These are phyloP conservation scores for Tiliacea citrago DNA, from an alignment of 2,888 invertebrate species.

Conservation along the genomic window DNA sequence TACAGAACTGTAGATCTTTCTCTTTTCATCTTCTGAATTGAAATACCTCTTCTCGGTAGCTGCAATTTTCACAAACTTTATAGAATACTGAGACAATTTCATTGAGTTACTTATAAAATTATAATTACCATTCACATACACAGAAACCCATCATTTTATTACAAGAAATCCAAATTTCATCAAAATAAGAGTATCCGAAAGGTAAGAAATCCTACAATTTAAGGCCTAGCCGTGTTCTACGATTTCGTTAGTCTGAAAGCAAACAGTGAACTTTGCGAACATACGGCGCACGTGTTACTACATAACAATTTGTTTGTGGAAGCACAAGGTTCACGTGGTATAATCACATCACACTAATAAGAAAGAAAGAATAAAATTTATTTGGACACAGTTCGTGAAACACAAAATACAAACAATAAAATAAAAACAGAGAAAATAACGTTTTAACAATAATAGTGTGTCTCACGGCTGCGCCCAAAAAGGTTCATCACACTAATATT, in stretches of 20 bases:
- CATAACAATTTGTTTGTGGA: slow-evolving; percentile 51
- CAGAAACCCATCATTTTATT: not conserved
- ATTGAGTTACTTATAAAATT: not conserved
- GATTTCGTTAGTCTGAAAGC: slow-evolving; percentile 29
- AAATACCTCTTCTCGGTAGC: not conserved
- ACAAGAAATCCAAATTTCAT: not conserved
- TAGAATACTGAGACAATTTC: not conserved
- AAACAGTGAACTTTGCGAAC: slow-evolving; percentile 42
- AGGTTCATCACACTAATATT: too few species aligned
- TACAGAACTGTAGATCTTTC: too few species aligned
- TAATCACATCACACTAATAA: too few species aligned
- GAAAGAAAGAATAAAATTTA: too few species aligned
- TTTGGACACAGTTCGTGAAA: too few species aligned
- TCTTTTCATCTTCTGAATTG: not conserved
- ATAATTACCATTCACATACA: not conserved
- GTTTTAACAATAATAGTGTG: too few species aligned
- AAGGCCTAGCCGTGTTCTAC: slow-evolving; percentile 2
- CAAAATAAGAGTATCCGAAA: not conserved
- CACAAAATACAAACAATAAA: too few species aligned
- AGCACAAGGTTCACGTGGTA: slow-evolving; percentile 2
- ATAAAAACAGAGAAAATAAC: too few species aligned
- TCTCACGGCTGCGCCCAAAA: too few species aligned
- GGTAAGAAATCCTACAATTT: not conserved
- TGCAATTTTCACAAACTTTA: not conserved
- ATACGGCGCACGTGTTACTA: slow-evolving; percentile 47